A percentile compares a stretch with the other conserved stretches of the same genome.
These are phyloP conservation scores for Phylloscopus trochilus DNA, from an alignment of 2,113 vertebrate genomes.

Conservation along the genomic window DNA sequence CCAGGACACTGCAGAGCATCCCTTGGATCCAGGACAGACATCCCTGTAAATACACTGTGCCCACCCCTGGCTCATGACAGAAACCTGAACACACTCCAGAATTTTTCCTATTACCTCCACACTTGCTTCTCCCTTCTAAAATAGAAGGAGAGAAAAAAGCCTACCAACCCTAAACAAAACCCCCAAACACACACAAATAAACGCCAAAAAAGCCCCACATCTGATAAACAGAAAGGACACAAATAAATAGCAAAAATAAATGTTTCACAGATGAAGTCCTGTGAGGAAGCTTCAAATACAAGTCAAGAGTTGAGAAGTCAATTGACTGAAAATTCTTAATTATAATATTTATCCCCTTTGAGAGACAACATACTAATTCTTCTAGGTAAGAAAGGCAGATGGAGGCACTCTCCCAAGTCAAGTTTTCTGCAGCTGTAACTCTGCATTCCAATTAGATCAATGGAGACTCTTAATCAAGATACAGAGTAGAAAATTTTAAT, in stretches of 20 bases:
- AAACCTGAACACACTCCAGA: not conserved
- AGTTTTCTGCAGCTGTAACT: not conserved
- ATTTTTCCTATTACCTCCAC: no score
- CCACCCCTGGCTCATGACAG: not conserved
- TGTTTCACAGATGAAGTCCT: not conserved
- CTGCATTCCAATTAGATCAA: not conserved
- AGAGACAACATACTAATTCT: not conserved
- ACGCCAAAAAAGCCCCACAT: rapidly evolving
- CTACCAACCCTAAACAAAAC: not conserved
- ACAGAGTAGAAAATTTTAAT: not conserved
- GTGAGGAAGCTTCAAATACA: not conserved
- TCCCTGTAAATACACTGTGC: not conserved
- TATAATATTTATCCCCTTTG: not conserved
- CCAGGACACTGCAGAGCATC: not conserved
- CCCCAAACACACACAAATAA: not conserved
- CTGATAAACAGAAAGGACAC: not conserved
- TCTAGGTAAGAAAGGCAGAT: not conserved
- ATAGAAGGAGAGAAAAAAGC: no score
- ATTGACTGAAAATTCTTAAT: not conserved
- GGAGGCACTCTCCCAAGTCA: not conserved
- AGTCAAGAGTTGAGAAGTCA: not conserved
- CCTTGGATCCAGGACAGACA: not conserved
- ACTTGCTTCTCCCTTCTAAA: not conserved
- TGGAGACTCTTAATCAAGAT: not conserved
- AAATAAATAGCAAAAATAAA: not conserved